These are phyloP conservation scores for Palloptera scutellata DNA, from an alignment of 2,888 invertebrate species.

Conservation along the genomic window DNA sequence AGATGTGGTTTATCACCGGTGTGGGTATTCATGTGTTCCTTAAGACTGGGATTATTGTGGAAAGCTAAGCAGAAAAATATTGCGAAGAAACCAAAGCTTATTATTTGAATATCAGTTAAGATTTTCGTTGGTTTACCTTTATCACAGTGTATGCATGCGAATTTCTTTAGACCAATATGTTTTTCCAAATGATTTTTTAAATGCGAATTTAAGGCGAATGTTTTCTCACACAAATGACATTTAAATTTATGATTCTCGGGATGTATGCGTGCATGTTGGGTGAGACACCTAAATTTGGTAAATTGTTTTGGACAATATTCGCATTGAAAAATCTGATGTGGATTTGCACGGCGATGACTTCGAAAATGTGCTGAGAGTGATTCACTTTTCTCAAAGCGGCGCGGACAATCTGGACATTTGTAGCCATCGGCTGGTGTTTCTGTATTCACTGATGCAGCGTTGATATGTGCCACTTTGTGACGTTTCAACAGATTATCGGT, in stretches of 20 bases:
- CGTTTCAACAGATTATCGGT: constrained; percentile 43
- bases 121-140: constrained; percentile 27
- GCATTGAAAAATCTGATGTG: constrained; percentile 54
- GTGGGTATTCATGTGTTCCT: constrained; percentile 68
- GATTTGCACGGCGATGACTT: constrained; percentile 44
- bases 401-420: constrained; percentile 67
- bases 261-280: constrained; percentile 67
- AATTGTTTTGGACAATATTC: constrained; percentile 66
- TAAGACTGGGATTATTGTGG: constrained; percentile 66
- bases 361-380: constrained; percentile 66
- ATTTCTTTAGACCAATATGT: constrained; percentile 32
- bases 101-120: too few relatives aligned
- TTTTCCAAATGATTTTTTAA: constrained; percentile 54
- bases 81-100: background rate
- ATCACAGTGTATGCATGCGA: constrained; percentile 39
- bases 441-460: constrained; percentile 13
- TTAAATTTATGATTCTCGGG: constrained; percentile 66
- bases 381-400: constrained; percentile 66
- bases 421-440: constrained; percentile 45
- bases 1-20: constrained; percentile 67
- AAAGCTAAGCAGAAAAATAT: constrained; percentile 60
- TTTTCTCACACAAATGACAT: constrained; percentile 68
- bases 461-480: constrained; percentile 41
- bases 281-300: constrained; percentile 61
- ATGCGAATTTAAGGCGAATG: constrained; percentile 69